phyloP scores from a whole-genome alignment of 2,113 vertebrate genomes.

The Holacanthus passer region DNA sequence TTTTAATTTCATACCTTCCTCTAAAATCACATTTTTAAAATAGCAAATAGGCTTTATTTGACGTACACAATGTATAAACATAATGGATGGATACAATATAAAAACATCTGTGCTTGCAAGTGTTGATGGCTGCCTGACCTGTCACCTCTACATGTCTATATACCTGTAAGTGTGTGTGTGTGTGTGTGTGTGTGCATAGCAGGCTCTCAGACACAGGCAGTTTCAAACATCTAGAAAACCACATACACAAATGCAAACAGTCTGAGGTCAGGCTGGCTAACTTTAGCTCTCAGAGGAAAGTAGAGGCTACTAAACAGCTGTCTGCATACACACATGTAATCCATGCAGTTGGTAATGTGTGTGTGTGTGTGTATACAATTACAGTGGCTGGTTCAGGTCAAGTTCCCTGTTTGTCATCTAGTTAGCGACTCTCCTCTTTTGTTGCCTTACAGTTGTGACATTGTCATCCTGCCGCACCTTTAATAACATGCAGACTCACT shows the following conservation, averaged over 20 bases:
- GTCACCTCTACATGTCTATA: not conserved
- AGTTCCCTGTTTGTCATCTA: not conserved
- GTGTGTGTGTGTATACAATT: not conserved
- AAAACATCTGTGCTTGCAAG: not conserved
- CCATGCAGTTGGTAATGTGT: not conserved
- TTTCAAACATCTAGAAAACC: too few species aligned
- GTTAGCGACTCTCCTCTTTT: not conserved
- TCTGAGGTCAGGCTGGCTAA: conserved; percentile 38
- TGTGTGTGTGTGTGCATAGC: not conserved
- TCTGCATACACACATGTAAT: not conserved
- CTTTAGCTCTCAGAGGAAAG: conserved; percentile 17
- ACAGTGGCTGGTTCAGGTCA: not conserved
- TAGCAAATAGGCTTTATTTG: not conserved
- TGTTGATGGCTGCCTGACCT: not conserved
- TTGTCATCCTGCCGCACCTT: not conserved
- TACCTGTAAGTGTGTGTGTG: too few species aligned
- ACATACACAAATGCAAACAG: conserved; percentile 20
- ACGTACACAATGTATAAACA: not conserved
- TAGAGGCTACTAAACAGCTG: conserved; percentile 28
- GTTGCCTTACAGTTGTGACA: not conserved
- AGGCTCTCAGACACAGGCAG: not conserved
- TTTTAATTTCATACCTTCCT: not conserved
- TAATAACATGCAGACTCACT: too few species aligned
- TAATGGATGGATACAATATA: not conserved
- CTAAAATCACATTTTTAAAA: not conserved